phyloP scores from a whole-genome alignment of 2,888 invertebrate species.

The Andrena flavipes region DNA sequence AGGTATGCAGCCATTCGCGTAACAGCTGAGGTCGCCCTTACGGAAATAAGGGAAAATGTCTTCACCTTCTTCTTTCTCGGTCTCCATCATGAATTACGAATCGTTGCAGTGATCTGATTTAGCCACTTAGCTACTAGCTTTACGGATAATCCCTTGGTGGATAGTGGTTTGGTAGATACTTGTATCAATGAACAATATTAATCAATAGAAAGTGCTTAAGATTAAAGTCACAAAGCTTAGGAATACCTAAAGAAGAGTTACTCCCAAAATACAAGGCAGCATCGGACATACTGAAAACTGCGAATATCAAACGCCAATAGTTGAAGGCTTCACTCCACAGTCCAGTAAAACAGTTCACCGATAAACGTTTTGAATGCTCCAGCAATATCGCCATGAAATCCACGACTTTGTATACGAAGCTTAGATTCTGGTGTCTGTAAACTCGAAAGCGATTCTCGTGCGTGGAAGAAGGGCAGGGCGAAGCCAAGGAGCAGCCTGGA shows the following conservation, averaged over 20 bases:
- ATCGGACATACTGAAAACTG: no score
- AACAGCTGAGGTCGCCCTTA: constrained; percentile 19
- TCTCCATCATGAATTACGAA: neutral
- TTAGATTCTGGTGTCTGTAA: neutral
- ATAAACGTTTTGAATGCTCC: neutral
- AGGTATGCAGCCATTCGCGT: constrained; percentile 39
- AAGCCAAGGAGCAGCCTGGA: neutral
- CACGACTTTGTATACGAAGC: neutral
- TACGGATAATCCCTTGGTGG: no score
- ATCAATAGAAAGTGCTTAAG: no score
- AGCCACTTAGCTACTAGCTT: neutral
- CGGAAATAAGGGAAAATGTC: constrained; percentile 8
- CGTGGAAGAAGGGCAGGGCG: neutral
- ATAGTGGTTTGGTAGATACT: no score
- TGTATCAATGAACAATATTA: no score
- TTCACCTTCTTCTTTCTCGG: neutral
- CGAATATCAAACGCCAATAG: neutral
- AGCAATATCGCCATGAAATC: constrained; percentile 21
- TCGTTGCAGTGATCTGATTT: neutral
- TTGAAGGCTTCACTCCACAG: no score
- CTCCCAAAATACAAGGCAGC: no score
- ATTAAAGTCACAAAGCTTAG: no score
- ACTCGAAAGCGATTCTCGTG: constrained; percentile 9
- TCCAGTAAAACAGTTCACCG: neutral
- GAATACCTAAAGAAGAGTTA: no score